Evolutionary conservation across 1,140 invertebrate species (phyloP).

Genomic region (Plodia interpunctella): DNA sequence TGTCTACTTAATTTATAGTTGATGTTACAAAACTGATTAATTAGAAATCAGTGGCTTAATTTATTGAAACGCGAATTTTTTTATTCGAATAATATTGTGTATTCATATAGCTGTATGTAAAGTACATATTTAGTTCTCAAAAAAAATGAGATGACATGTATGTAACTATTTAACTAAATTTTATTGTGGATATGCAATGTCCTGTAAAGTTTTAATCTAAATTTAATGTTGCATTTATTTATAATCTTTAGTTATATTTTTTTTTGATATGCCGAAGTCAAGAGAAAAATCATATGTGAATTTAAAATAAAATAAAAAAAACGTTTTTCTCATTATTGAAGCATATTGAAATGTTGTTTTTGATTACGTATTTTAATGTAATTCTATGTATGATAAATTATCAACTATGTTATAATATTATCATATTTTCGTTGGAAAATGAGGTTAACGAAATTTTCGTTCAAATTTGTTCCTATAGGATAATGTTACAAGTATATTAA

Average conservation of each 20-base stretch:
- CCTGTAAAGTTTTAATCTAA: neutral
- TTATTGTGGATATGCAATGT: neutral
- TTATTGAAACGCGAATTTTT: too few species aligned
- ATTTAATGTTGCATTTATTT: conserved; percentile 5
- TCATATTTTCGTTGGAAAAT: neutral
- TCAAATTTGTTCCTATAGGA: conserved; percentile 13
- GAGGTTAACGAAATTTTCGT: neutral
- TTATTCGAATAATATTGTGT: too few species aligned
- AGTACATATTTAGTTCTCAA: too few species aligned
- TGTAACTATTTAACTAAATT: neutral
- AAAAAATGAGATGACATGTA: neutral
- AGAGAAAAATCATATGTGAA: neutral
- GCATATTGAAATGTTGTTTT: conserved; percentile 21
- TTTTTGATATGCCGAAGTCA: neutral
- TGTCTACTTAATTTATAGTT: too few species aligned
- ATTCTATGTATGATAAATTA: conserved; percentile 46
- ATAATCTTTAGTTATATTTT: neutral
- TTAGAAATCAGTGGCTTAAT: too few species aligned
- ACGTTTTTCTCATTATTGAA: neutral
- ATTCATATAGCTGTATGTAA: too few species aligned
- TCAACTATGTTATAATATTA: conserved; percentile 17
- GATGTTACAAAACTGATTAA: too few species aligned
- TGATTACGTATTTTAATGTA: conserved; percentile 23
- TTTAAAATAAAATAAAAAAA: too few species aligned
- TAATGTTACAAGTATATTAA: conserved; percentile 1